Evolutionary conservation across 1,140 invertebrate genomes (phyloP).

Genomic region (Copidosoma floridanum): DNA sequence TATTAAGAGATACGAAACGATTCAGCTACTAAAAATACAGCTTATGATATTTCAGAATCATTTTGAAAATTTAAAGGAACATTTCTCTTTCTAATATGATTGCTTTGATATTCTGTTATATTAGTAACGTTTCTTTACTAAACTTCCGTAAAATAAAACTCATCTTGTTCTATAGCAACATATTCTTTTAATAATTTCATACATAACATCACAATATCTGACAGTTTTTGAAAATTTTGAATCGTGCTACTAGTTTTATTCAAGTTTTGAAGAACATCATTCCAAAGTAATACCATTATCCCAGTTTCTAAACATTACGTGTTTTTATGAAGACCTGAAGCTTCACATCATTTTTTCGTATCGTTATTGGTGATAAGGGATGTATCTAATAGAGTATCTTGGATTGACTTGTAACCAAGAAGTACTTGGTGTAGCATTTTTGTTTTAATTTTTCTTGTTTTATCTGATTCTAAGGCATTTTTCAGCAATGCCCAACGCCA

Average conservation of each 20-base stretch:
- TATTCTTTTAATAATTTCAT: not conserved
- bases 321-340: not conserved
- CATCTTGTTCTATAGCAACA: not conserved
- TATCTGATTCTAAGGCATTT: not conserved
- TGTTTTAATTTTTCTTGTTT: not conserved
- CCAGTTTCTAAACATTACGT: not conserved
- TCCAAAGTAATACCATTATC: constrained; percentile 4
- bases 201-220: not conserved
- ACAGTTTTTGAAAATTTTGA: not conserved
- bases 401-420: not conserved
- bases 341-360: not conserved
- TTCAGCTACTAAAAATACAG: not conserved
- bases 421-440: not conserved
- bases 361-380: not conserved
- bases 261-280: not conserved
- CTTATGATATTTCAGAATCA: not conserved
- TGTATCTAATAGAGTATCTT: not conserved
- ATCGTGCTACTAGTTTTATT: not conserved
- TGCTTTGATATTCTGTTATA: not conserved
- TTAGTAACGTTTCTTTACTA: not conserved
- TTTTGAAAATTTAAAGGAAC: not conserved
- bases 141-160: not conserved
- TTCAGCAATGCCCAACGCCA: not conserved
- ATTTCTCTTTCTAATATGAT: not conserved
- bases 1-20: not conserved